Evolutionary conservation across 2,888 invertebrate genomes (phyloP).

Genomic region (Stenoptilia bipunctidactyla): DNA sequence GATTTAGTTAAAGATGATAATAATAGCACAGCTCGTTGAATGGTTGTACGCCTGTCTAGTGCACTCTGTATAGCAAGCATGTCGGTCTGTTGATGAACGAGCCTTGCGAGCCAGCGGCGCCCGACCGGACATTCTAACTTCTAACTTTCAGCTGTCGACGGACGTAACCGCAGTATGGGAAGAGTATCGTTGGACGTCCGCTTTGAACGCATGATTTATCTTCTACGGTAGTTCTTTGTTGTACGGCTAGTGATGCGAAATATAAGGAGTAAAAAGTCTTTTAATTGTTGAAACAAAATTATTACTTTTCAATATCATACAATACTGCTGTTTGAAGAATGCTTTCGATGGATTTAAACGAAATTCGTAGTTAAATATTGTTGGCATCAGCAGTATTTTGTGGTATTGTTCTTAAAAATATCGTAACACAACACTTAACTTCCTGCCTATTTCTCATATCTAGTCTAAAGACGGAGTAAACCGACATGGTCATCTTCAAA

Average conservation of each 20-base stretch:
- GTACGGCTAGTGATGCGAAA: no score
- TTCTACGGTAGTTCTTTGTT: no score
- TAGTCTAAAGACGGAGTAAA: conserved; percentile 22
- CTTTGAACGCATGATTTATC: not conserved
- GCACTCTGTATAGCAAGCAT: conserved; percentile 56
- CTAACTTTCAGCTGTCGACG: conserved; percentile 13
- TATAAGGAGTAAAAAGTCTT: no score
- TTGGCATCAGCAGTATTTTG: no score
- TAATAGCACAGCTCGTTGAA: conserved; percentile 65
- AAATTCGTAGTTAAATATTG: no score
- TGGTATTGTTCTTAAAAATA: no score
- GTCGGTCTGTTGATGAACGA: conserved; percentile 26
- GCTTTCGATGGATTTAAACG: no score
- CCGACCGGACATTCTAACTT: conserved; percentile 15
- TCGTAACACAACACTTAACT: no score
- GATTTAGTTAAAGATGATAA: conserved; percentile 52
- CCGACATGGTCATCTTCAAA: conserved; percentile 32
- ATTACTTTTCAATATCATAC: no score
- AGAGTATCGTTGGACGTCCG: not conserved
- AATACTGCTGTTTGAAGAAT: no score
- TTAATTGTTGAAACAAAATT: no score
- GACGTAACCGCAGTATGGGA: conserved; percentile 22
- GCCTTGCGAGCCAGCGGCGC: conserved; percentile 26
- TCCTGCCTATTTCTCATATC: no score
- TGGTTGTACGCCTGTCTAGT: conserved; percentile 64